These are phyloP conservation scores for Atta cephalotes DNA, from an alignment of 1,140 invertebrate genomes.

Conservation along the genomic window DNA sequence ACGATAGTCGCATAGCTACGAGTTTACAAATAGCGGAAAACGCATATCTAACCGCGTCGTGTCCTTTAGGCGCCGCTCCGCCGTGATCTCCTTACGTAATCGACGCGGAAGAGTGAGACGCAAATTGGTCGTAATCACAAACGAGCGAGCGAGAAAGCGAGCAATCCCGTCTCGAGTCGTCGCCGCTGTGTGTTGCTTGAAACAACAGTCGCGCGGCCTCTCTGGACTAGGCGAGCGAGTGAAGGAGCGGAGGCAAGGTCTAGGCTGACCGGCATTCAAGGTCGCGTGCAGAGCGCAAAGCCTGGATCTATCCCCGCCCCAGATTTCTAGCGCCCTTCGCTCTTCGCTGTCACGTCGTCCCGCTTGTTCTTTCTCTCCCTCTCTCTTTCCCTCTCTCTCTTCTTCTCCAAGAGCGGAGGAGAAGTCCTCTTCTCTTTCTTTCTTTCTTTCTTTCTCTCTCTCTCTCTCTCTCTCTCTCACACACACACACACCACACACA, in stretches of 20 bases:
- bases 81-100: conserved; percentile 69
- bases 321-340: conserved; percentile 77
- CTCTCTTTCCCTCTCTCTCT: conserved; percentile 5
- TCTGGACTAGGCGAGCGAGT: conserved; percentile 77
- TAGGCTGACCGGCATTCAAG: conserved; percentile 81
- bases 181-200: conserved; percentile 26
- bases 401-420: neutral
- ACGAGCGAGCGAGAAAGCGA: conserved; percentile 39
- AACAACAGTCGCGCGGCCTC: conserved; percentile 69
- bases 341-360: conserved; percentile 51
- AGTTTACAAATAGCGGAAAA: neutral
- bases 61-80: conserved; percentile 17
- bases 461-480: neutral
- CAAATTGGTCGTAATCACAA: conserved; percentile 6
- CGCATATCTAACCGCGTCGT: neutral
- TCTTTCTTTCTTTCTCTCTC: neutral
- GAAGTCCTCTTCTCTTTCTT: conserved; percentile 7
- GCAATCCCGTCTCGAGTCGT: conserved; percentile 39
- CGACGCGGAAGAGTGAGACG: conserved; percentile 33
- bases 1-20: no score
- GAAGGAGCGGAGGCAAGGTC: conserved; percentile 78
- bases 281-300: conserved; percentile 79
- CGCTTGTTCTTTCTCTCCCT: conserved; percentile 18
- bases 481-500: no score
- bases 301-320: conserved; percentile 78